A percentile compares a stretch with the other conserved stretches of the same genome.
phyloP scores from a whole-genome alignment of 2,113 vertebrate genomes.

The Gymnogyps californianus region DNA sequence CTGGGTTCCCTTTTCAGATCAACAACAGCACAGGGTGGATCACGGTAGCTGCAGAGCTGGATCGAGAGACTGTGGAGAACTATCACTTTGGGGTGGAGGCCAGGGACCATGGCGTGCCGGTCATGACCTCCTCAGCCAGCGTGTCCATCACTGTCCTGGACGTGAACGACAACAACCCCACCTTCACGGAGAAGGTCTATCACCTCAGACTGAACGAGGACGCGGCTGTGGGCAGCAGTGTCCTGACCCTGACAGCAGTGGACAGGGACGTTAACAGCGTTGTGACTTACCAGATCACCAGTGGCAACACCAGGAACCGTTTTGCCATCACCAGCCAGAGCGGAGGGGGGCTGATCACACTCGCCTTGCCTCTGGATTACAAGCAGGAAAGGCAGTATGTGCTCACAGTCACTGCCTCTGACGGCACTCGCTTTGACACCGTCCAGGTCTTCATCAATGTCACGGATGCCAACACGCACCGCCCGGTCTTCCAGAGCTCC shows the following conservation, averaged over 20 bases:
- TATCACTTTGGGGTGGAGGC: constrained; percentile 94
- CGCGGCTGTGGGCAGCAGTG: constrained; percentile 89
- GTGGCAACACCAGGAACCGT: constrained; percentile 95
- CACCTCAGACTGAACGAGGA: constrained; percentile 93
- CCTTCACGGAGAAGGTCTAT: constrained; percentile 89
- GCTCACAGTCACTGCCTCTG: constrained; percentile 89
- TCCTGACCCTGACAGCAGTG: constrained; percentile 86
- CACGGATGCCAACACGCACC: constrained; percentile 95
- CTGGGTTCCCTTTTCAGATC: constrained; percentile 87
- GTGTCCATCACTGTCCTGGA: constrained; percentile 92
- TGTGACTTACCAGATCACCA: constrained; percentile 95
- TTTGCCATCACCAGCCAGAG: constrained; percentile 97
- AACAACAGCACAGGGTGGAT: constrained; percentile 98
- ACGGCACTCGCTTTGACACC: constrained; percentile 88
- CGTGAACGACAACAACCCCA: constrained; percentile 92
- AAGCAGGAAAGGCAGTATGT: constrained; percentile 96
- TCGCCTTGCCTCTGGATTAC: constrained; percentile 94
- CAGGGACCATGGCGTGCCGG: constrained; percentile 84
- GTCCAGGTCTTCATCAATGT: constrained; percentile 94
- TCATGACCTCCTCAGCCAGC: constrained; percentile 92
- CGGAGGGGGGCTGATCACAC: constrained; percentile 88
- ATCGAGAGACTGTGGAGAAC: constrained; percentile 87
- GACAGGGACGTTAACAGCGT: constrained; percentile 93
- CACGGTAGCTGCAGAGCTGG: constrained; percentile 84
- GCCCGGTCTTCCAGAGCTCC: constrained; percentile 92